phyloP scores from a whole-genome alignment of 1,140 invertebrate species.

The Pygmarrhopalites habei region DNA sequence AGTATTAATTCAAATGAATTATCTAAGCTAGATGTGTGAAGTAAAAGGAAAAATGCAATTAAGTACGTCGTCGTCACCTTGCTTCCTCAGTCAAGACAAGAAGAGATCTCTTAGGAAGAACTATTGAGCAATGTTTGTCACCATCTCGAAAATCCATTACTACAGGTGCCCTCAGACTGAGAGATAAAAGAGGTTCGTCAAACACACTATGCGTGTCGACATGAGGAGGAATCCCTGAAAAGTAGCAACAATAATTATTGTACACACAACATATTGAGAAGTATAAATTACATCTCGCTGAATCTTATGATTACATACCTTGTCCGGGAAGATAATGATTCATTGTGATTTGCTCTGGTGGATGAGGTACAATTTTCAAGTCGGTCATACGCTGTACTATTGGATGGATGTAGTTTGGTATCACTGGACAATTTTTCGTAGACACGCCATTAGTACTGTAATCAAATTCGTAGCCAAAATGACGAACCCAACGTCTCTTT shows the following conservation, averaged over 20 bases:
- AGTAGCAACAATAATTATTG: no score
- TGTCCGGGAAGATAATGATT: slow-evolving; percentile 88
- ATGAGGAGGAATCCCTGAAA: slow-evolving; percentile 82
- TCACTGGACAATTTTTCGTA: slow-evolving; percentile 51
- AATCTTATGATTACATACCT: no score
- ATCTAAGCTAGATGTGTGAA: no score
- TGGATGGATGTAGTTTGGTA: slow-evolving; percentile 63
- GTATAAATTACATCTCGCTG: no score
- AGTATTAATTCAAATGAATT: no score
- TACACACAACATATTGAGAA: no score
- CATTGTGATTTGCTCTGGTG: slow-evolving; percentile 85
- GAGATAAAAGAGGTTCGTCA: slow-evolving; percentile 75
- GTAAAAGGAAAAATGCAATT: no score
- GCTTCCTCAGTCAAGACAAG: slow-evolving; percentile 76
- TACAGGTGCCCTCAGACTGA: slow-evolving; percentile 76
- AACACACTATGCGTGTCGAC: slow-evolving; percentile 93
- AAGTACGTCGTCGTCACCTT: no score
- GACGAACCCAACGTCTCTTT: slow-evolving; percentile 81
- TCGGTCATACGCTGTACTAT: slow-evolving; percentile 57
- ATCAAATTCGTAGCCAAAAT: slow-evolving; percentile 89
- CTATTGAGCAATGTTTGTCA: slow-evolving; percentile 54
- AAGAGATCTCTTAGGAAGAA: slow-evolving; percentile 68
- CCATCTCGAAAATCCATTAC: slow-evolving; percentile 80
- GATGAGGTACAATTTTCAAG: slow-evolving; percentile 43
- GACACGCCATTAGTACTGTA: slow-evolving; percentile 86